Base-by-base conservation (phyloP, 2,888 invertebrate genomes). In the Tachina grossa region DNA sequence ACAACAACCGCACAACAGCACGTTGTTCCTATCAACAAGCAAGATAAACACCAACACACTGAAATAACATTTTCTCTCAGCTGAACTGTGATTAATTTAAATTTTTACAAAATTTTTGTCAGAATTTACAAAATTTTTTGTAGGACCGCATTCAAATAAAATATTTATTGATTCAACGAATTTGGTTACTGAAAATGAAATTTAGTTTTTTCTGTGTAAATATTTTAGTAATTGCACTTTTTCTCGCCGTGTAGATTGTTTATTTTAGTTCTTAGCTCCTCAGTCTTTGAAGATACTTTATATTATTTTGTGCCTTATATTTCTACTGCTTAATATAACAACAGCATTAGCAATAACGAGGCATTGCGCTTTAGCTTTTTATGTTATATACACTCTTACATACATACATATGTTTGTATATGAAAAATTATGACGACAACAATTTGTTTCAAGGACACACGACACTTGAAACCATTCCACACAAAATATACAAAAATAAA, bases 381-480 rank as follows among this genome's bases (percentile, higher is more conserved):
- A 0, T 10, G n/a, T 39, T 16, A 59, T 19, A 51, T 51, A 68
- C n/a, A 9, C 4, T 45, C 9, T 49, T 13, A 22, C 16, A 31
- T 19, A 47, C n/a, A 41, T 43, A 43, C 11, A 5, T 68, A 22
- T 39, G 19, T 51, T 16, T 51, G 57, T 69, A 57, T 86, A 80
- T 77, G 86, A 80, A 86, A 86, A 86, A 85, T 86, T 85, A 85
- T 85, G 86, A 87, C 84, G 86, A 87, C 85, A 85, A 85, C 84
- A 87, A 87, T 86, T 85, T 85, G 85, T 86, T 85, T 87, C 88
- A 88, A 88, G 88, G 88, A 88, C 88, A 87, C 78, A 85, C 79
- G 84, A 87, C 87, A 87, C 87, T 85, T 84, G 87, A 87, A 83
- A 83, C 84, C 87, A 84, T 80, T 63, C 66, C 83, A 59, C 79